Evolutionary conservation across 2,113 vertebrate genomes (phyloP).

Genomic region (Tachysurus fulvidraco): DNA sequence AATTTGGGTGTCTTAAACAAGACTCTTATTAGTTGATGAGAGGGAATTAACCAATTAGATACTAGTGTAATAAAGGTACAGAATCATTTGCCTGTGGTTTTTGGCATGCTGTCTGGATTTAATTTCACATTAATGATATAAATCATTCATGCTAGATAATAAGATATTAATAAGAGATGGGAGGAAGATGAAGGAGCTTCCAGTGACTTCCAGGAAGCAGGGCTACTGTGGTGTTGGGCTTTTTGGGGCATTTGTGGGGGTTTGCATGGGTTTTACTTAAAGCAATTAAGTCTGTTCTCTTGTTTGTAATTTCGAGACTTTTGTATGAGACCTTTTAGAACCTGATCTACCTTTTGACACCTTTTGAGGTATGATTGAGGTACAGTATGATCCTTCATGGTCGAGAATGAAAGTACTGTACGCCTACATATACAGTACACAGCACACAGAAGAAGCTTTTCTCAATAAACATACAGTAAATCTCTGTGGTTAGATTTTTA

Average conservation of each 20-base stretch:
- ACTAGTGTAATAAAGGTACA: constrained; percentile 75
- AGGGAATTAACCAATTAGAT: constrained; percentile 77
- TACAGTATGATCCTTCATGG: background rate
- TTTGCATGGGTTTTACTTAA: background rate
- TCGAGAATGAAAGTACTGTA: background rate
- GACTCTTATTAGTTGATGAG: constrained; percentile 76
- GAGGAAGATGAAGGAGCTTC: background rate
- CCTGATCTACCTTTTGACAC: too few relatives aligned
- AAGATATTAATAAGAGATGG: background rate
- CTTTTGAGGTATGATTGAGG: background rate
- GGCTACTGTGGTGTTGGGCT: background rate
- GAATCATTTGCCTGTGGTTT: constrained; percentile 62
- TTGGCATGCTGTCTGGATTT: background rate
- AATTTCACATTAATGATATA: background rate
- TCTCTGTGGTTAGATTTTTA: background rate
- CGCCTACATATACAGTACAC: background rate
- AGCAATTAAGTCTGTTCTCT: background rate
- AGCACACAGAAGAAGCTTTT: background rate
- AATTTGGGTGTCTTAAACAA: constrained; percentile 65
- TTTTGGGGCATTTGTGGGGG: background rate
- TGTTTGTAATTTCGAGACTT: background rate
- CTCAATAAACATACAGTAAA: background rate
- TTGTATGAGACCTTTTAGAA: background rate
- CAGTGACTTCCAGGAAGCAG: background rate
- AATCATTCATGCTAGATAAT: background rate